Conservation (phyloP, 2,888 invertebrate species). For the Oscheius myriophilus region DNA sequence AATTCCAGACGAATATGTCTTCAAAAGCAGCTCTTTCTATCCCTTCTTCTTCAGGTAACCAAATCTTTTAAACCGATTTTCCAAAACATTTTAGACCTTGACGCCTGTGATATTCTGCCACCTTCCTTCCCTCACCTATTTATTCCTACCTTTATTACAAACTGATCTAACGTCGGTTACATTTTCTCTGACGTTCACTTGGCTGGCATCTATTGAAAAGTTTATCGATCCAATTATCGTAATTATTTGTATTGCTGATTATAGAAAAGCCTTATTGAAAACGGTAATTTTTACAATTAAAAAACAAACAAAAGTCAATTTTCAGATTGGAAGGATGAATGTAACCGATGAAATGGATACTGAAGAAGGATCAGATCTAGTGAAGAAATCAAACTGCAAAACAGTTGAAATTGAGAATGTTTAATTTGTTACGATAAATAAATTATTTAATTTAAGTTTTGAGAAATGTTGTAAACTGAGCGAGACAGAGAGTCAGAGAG, state of each 20-base stretch:
- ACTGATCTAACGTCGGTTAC: not conserved
- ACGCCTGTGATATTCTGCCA: constrained; percentile 14
- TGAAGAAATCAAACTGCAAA: no score
- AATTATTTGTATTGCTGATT: constrained; percentile 19
- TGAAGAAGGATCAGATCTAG: no score
- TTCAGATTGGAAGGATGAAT: no score
- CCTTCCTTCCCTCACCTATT: constrained; percentile 5
- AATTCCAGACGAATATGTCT: constrained; percentile 12
- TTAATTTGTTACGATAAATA: not conserved
- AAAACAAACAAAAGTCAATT: no score
- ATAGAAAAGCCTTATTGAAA: not conserved
- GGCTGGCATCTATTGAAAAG: constrained; percentile 13
- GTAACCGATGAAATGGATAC: no score
- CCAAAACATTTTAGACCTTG: constrained; percentile 7
- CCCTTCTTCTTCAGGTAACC: constrained; percentile 12
- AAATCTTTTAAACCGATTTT: not conserved
- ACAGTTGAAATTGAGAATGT: no score
- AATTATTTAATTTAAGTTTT: no score
- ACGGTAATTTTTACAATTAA: no score
- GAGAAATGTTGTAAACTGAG: no score
- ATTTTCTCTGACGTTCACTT: constrained; percentile 6
- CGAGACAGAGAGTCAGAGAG: no score
- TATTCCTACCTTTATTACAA: constrained; percentile 4
- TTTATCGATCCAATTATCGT: constrained; percentile 14
- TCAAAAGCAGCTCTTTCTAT: constrained; percentile 18